phyloP scores from a whole-genome alignment of 1,140 invertebrate species.

The Lasaia peninsularis region DNA sequence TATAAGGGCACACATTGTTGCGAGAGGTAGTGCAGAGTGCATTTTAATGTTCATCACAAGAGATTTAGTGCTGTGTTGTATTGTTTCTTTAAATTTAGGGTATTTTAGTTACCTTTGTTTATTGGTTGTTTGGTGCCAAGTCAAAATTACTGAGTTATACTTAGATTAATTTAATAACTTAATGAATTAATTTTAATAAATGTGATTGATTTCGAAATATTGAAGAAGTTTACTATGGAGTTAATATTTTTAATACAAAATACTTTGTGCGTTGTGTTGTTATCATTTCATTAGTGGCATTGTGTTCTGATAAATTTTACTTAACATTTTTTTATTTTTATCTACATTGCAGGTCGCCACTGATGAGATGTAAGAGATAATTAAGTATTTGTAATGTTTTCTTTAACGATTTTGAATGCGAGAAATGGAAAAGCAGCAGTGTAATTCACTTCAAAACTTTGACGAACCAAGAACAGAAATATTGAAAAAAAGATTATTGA shows the following conservation, averaged over 20 bases:
- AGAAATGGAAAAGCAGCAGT: constrained; percentile 72
- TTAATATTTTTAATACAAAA: constrained; percentile 13
- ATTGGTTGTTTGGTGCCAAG: no score
- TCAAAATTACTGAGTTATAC: no score
- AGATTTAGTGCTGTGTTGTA: no score
- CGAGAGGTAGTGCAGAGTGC: no score
- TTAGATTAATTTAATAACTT: no score
- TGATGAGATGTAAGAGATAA: constrained; percentile 63
- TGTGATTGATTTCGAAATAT: constrained; percentile 17
- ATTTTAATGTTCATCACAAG: no score
- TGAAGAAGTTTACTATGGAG: constrained; percentile 7
- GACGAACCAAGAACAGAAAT: constrained; percentile 71
- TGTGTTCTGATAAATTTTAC: constrained; percentile 52
- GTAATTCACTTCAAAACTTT: constrained; percentile 75
- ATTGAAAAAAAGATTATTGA: constrained; percentile 73
- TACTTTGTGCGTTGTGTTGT: constrained; percentile 32
- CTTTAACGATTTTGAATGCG: constrained; percentile 43
- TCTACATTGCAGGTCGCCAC: constrained; percentile 63
- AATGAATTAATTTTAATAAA: constrained; percentile 41
- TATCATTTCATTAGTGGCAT: constrained; percentile 30
- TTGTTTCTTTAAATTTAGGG: no score
- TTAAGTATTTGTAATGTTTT: constrained; percentile 63
- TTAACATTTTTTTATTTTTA: constrained; percentile 69
- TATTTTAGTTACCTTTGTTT: no score
- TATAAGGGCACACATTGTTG: no score